phyloP scores from a whole-genome alignment of 2,888 invertebrate species.

The Rhyacophila evoluta region DNA sequence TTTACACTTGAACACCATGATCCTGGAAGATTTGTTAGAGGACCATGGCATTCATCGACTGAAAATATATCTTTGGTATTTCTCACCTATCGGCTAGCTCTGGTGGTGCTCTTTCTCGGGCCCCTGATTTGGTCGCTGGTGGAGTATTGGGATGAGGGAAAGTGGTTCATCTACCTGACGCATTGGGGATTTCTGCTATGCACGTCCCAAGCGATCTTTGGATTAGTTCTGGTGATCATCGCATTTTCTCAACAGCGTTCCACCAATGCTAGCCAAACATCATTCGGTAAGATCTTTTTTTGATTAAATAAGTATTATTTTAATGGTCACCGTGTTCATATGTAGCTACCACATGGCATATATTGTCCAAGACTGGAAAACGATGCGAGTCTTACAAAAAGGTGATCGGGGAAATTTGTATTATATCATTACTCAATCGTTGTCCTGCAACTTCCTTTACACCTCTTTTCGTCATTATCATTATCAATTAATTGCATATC shows the following conservation, averaged over 20 bases:
- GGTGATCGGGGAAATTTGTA: too few relatives aligned
- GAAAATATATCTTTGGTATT: conserved; percentile 31
- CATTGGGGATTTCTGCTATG: conserved; percentile 70
- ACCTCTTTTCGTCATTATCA: too few relatives aligned
- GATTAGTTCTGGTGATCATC: not conserved
- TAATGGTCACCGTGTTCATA: too few relatives aligned
- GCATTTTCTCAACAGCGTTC: not conserved
- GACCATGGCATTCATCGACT: conserved; percentile 44
- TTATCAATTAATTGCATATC: too few relatives aligned
- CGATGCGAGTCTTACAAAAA: too few relatives aligned
- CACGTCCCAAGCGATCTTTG: conserved; percentile 65
- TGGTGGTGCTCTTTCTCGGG: conserved; percentile 41
- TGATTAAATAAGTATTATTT: too few relatives aligned
- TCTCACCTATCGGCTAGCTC: conserved; percentile 44
- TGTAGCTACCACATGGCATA: too few relatives aligned
- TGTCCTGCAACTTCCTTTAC: too few relatives aligned
- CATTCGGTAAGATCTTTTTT: not conserved
- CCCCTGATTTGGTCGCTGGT: conserved; percentile 44
- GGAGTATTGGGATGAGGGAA: conserved; percentile 56
- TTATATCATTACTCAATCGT: too few relatives aligned
- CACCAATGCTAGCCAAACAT: not conserved
- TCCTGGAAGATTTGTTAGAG: conserved; percentile 46
- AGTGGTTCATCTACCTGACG: conserved; percentile 71
- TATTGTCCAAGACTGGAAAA: too few relatives aligned
- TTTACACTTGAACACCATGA: conserved; percentile 45